A percentile compares a stretch with the other conserved stretches of the same genome.
These are phyloP conservation scores for Melanophora roralis DNA, from an alignment of 2,888 invertebrate species.

Conservation along the genomic window DNA sequence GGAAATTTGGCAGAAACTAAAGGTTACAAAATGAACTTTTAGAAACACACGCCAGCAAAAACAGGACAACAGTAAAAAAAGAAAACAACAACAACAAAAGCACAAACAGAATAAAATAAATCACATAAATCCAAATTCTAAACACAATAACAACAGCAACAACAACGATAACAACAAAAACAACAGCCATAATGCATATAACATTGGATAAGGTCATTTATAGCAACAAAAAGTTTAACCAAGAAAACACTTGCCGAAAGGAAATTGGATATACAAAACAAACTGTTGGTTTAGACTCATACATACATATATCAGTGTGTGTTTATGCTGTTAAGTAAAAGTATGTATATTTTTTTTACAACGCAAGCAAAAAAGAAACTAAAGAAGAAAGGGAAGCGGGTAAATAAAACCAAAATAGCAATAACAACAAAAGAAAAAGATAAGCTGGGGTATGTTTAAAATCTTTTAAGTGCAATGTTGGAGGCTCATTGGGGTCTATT, in stretches of 20 bases:
- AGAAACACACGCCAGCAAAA: constrained; percentile 7
- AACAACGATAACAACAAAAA: background rate
- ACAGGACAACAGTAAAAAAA: background rate
- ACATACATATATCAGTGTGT: background rate
- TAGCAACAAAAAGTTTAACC: background rate
- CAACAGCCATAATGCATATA: background rate
- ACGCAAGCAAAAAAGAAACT: constrained; percentile 3
- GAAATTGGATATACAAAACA: background rate
- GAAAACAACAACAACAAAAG: background rate
- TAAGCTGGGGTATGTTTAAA: constrained; percentile 17
- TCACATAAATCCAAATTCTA: constrained; percentile 8
- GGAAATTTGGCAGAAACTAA: constrained; percentile 11
- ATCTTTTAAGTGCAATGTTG: constrained; percentile 33
- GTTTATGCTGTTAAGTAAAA: background rate
- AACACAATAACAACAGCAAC: constrained; percentile 4
- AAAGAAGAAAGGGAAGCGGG: background rate
- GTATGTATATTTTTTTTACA: background rate
- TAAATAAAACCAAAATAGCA: background rate
- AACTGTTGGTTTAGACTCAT: constrained; percentile 6
- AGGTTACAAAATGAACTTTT: constrained; percentile 4
- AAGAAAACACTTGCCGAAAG: background rate
- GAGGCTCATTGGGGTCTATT: constrained; percentile 14
- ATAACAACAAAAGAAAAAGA: background rate
- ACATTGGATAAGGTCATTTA: constrained; percentile 27
- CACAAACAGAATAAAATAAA: constrained; percentile 1